These are phyloP conservation scores for Orthosia cruda DNA, from an alignment of 2,888 invertebrate species.

Conservation along the genomic window DNA sequence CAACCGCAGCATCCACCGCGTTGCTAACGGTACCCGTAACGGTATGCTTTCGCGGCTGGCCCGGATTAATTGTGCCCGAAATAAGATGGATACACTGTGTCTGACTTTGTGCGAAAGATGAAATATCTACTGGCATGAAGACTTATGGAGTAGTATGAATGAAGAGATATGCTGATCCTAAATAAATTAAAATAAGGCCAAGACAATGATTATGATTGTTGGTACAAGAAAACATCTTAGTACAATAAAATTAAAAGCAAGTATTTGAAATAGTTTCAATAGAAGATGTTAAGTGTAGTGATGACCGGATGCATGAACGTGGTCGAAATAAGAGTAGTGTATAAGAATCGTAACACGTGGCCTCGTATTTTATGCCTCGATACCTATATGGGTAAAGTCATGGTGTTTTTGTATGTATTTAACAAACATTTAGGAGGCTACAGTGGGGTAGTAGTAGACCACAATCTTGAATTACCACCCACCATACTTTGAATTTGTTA, in stretches of 20 bases:
- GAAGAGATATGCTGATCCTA: neutral
- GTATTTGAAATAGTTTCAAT: neutral
- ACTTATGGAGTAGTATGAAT: neutral
- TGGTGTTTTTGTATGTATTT: constrained; percentile 9
- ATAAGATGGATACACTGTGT: constrained; percentile 48
- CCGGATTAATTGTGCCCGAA: constrained; percentile 77
- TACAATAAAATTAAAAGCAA: neutral
- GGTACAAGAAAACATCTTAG: neutral
- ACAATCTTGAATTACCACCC: neutral
- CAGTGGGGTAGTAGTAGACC: neutral
- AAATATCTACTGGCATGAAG: neutral
- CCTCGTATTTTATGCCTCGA: constrained; percentile 7
- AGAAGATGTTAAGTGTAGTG: neutral
- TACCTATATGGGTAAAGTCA: constrained; percentile 9
- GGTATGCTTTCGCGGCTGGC: constrained; percentile 60
- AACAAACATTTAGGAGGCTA: constrained; percentile 16
- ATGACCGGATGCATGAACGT: neutral
- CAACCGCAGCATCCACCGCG: constrained; percentile 67
- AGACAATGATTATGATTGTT: neutral
- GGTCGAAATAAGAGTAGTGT: constrained; percentile 1
- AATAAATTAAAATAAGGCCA: neutral
- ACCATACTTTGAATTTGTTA: neutral
- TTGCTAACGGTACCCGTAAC: constrained; percentile 73
- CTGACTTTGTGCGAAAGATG: neutral
- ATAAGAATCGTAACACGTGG: constrained; percentile 9